Percentiles rank a stretch among this genome's conserved stretches.
Conservation (phyloP, 92 coral and sea anemone species). For the Plumapathes pennacea region DNA sequence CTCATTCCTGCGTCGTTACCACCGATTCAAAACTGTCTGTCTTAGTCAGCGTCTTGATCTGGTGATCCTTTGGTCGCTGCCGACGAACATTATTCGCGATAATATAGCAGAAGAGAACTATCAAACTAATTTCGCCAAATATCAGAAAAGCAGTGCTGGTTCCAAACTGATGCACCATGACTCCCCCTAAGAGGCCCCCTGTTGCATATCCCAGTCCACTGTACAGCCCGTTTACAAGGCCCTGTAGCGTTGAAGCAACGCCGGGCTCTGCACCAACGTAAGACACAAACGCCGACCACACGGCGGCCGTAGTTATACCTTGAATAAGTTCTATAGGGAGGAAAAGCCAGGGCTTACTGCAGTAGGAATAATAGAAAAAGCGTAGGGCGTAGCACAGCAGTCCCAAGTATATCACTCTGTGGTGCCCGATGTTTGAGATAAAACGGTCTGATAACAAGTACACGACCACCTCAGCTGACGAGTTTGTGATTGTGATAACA, state of each 20-base stretch:
- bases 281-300: slow-evolving; percentile 97
- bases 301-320: slow-evolving; percentile 92
- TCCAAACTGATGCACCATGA: slow-evolving; percentile 93
- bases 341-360: slow-evolving; percentile 88
- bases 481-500: slow-evolving; percentile 74
- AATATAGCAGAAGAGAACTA: slow-evolving; percentile 79
- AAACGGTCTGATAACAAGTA: slow-evolving; percentile 80
- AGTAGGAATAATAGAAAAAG: slow-evolving; percentile 93
- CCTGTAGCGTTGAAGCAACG: slow-evolving; percentile 86
- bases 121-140: slow-evolving; percentile 89
- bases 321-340: slow-evolving; percentile 94
- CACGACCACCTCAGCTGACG: slow-evolving; percentile 81
- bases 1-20: too few species aligned
- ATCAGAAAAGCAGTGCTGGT: slow-evolving; percentile 91
- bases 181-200: slow-evolving; percentile 90
- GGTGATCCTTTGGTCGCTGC: slow-evolving; percentile 6
- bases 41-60: slow-evolving; percentile 8
- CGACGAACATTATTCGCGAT: slow-evolving; percentile 74
- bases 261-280: slow-evolving; percentile 90
- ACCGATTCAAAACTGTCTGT: slow-evolving; percentile 29
- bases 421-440: slow-evolving; percentile 80
- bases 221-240: slow-evolving; percentile 92
- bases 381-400: slow-evolving; percentile 89
- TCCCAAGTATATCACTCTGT: slow-evolving; percentile 83
- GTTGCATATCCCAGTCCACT: slow-evolving; percentile 95